phyloP scores from a whole-genome alignment of 2,797 vertebrate species.

The Gallinago nigripennis region DNA sequence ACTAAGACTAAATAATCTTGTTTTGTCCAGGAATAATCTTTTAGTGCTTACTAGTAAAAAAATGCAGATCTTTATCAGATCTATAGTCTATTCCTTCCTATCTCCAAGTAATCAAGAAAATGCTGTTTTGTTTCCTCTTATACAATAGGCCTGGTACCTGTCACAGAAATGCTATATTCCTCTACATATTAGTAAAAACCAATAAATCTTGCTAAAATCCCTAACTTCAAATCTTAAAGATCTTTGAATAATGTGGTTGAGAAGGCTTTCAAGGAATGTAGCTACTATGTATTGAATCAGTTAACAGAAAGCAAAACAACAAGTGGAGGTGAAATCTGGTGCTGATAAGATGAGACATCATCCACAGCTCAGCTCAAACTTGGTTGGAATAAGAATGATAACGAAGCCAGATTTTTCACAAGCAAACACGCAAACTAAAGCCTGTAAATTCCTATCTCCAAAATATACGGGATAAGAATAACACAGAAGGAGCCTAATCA shows the following conservation, averaged over 20 bases:
- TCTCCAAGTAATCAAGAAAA: not conserved
- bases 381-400: not conserved
- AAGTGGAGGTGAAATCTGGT: slow-evolving; percentile 1
- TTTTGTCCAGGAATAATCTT: slow-evolving; percentile 2
- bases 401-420: not conserved
- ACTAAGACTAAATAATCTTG: slow-evolving; percentile 5
- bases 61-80: not conserved
- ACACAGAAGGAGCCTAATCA: not conserved
- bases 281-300: not conserved
- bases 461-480: not conserved
- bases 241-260: not conserved
- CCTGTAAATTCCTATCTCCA: not conserved
- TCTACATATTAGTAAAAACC: not conserved
- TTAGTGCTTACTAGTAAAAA: not conserved
- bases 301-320: not conserved
- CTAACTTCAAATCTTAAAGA: not conserved
- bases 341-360: not conserved
- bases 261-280: not conserved
- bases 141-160: not conserved
- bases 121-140: not conserved
- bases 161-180: not conserved
- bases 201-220: not conserved
- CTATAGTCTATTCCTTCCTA: not conserved
- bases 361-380: not conserved
- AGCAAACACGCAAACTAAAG: not conserved